Base-by-base conservation (phyloP, 92 coral and sea anemone genomes). In the Zoanthus gigantus region DNA sequence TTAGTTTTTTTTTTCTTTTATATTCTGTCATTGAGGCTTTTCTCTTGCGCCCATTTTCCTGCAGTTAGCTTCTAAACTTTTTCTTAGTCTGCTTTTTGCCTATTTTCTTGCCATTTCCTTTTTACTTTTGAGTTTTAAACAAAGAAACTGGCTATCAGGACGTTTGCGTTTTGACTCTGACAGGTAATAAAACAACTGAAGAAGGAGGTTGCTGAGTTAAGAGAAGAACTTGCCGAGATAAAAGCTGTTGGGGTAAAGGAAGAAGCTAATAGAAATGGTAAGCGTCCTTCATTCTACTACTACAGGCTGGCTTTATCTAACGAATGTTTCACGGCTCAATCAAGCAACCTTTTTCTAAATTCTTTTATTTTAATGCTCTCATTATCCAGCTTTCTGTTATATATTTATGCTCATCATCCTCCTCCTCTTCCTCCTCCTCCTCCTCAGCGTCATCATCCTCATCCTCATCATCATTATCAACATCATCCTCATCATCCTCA, bases 201-300 rank as follows among this genome's bases (percentile, higher is more conserved):
- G 77, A 94, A 95, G 63, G 94, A 93, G 74, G 83, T 97, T 53
- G 86, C 79, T 12, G 72, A 88, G n/a, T 87, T 93, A n/a, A 89
- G 81, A 37, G 95, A 95, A 4, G 93, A 97, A 66, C 91, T 95
- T 15, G 90, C 94, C 46, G 91, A 87, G 72, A 50, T 92, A 14
- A 87, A 91, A 83, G 91, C 90, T 5, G 93, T 90, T 37, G 75
- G 78, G 1, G 98, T 92, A 72, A 90, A 90, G 53, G 97, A 94
- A 48, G 82, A 84, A 44, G 90, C 96, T 16, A 89, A 92, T 18
- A 94, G 95, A 57, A 92, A 95, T 52, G 98, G 99, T 96, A 50
- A 63, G 92, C 44, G 28, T 4, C n/a, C 16, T 2, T 15, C 28
- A 9, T 45, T 61, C 67, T 12, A 3, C 58, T 16, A 30, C 16